Conservation (phyloP, 2,797 vertebrate species). For the Cheirogaleus major region DNA sequence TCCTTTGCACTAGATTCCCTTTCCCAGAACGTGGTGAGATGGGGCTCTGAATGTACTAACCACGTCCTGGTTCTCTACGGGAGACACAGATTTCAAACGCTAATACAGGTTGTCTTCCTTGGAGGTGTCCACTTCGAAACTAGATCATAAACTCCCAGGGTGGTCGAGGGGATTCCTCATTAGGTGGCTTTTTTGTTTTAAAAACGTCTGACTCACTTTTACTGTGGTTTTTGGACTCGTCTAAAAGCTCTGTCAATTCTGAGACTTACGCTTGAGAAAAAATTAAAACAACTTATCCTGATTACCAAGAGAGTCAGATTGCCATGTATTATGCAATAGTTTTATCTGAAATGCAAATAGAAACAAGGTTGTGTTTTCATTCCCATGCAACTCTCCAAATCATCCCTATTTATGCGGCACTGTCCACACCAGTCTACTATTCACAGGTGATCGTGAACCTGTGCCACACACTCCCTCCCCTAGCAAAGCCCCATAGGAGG, state of each 20-base stretch:
- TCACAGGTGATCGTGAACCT: no score
- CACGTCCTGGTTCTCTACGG: fast-evolving
- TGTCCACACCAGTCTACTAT: fast-evolving
- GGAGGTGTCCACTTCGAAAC: not conserved
- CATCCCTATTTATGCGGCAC: no score
- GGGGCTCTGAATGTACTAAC: no score
- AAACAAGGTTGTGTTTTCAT: not conserved
- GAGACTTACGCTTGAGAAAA: not conserved
- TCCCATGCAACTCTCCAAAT: not conserved
- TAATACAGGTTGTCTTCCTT: not conserved
- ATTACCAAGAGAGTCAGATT: not conserved
- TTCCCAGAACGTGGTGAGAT: not conserved
- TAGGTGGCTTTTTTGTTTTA: not conserved
- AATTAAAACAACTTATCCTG: not conserved
- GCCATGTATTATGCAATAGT: not conserved
- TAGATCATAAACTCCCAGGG: not conserved
- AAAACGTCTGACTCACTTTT: not conserved
- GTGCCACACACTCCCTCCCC: fast-evolving
- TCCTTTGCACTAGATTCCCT: not conserved
- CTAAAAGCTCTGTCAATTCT: not conserved
- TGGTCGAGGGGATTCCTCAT: not conserved
- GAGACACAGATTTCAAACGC: not conserved
- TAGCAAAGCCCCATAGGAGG: not conserved
- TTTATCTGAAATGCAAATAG: constrained; percentile 3
- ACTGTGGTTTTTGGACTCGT: not conserved